These are phyloP conservation scores for Muscidifurax raptorellus DNA, from an alignment of 1,140 invertebrate species.

Conservation along the genomic window DNA sequence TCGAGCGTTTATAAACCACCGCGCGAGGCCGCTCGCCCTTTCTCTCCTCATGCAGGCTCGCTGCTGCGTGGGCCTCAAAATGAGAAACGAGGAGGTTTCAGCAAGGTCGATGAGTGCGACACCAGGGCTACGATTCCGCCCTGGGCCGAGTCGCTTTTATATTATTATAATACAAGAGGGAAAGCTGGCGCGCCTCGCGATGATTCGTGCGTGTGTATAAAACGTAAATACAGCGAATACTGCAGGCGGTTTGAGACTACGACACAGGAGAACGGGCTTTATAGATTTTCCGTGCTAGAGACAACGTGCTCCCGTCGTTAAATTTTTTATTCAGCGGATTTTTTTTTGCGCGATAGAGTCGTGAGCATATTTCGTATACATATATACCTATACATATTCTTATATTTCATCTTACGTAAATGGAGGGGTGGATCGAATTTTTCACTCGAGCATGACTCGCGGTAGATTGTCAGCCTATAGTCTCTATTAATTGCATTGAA, in stretches of 20 bases:
- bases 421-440: background rate
- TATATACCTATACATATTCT: no score
- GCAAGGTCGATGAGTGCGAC: slow-evolving; percentile 52
- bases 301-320: background rate
- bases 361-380: background rate
- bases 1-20: background rate
- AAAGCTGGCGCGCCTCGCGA: slow-evolving; percentile 38
- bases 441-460: background rate
- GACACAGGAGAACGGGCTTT: slow-evolving; percentile 30
- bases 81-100: slow-evolving; percentile 58
- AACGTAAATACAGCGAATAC: background rate
- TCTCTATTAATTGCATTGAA: no score
- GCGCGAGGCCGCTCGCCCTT: background rate
- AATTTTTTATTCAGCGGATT: background rate
- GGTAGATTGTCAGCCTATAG: no score
- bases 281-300: slow-evolving; percentile 30
- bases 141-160: slow-evolving; percentile 42
- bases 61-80: slow-evolving; percentile 45
- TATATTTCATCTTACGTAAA: no score
- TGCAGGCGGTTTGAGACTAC: no score
- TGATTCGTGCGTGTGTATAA: no score
- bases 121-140: slow-evolving; percentile 50
- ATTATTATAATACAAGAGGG: slow-evolving; percentile 6
- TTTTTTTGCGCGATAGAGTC: background rate
- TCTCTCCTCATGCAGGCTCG: background rate